Percentiles rank a stretch among this genome's conserved stretches.
phyloP scores from a whole-genome alignment of 1,140 invertebrate genomes.

The Drosophila ficusphila region DNA sequence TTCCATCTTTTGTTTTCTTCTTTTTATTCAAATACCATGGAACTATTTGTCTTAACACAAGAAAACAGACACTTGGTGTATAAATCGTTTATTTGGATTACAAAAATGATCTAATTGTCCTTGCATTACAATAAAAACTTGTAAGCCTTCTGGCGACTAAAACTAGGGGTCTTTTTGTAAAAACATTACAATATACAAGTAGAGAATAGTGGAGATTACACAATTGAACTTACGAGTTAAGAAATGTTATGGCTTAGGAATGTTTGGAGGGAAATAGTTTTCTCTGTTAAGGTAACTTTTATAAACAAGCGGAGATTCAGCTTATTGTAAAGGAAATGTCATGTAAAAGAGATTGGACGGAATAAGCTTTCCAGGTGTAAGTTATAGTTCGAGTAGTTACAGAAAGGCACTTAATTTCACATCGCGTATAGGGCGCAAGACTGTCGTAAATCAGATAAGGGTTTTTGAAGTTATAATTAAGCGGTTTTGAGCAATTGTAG shows the following conservation, averaged over 20 bases:
- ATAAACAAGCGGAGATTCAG: no score
- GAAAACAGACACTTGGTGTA: no score
- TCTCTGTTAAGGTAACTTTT: no score
- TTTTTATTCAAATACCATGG: no score
- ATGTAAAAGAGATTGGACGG: no score
- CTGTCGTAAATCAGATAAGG: background rate
- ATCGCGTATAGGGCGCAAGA: background rate
- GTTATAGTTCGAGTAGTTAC: slow-evolving; percentile 32
- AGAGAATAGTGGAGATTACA: slow-evolving; percentile 24
- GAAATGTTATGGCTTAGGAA: slow-evolving; percentile 24
- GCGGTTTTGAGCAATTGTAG: no score
- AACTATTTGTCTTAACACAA: no score
- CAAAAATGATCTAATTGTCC: slow-evolving; percentile 46
- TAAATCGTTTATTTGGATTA: slow-evolving; percentile 58
- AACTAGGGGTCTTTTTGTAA: slow-evolving; percentile 35
- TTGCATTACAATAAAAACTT: slow-evolving; percentile 65
- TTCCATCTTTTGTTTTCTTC: no score
- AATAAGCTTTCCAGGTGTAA: slow-evolving; percentile 44
- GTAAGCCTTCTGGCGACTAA: slow-evolving; percentile 42
- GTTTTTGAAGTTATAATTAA: no score
- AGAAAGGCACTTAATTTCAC: slow-evolving; percentile 61
- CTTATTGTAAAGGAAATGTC: no score
- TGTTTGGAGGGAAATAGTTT: slow-evolving; percentile 48
- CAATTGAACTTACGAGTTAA: slow-evolving; percentile 31
- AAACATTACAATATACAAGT: slow-evolving; percentile 30